Percentiles rank a stretch among this genome's conserved stretches.
phyloP scores from a whole-genome alignment of 2,797 vertebrate species.

The Hyperoplus immaculatus region DNA sequence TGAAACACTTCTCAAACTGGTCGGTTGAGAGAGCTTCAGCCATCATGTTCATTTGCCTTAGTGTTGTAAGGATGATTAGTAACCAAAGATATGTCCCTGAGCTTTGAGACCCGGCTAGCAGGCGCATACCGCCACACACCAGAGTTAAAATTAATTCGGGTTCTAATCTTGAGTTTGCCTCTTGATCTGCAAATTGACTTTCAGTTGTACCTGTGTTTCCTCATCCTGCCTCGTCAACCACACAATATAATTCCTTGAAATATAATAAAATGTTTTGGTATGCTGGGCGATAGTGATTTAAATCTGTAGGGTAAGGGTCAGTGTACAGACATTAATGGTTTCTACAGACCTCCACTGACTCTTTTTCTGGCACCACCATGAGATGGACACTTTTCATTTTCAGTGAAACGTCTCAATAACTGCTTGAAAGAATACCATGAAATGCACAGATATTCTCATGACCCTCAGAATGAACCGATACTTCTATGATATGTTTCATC shows the following conservation, averaged over 20 bases:
- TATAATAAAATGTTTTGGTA: neutral
- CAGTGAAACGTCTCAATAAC: neutral
- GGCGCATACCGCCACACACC: neutral
- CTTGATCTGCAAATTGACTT: constrained; percentile 4
- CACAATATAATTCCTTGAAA: neutral
- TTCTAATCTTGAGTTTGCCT: neutral
- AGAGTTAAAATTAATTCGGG: neutral
- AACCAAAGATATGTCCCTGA: neutral
- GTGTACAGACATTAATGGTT: neutral
- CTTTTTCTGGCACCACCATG: neutral
- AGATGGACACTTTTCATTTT: neutral
- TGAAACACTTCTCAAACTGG: constrained; percentile 62
- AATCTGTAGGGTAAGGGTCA: neutral
- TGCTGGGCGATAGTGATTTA: neutral
- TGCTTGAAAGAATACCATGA: neutral
- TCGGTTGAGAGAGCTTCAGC: constrained; percentile 45
- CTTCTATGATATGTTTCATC: neutral
- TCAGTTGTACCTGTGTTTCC: neutral
- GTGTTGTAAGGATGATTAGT: neutral
- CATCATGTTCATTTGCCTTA: neutral
- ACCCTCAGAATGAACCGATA: neutral
- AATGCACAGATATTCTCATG: neutral
- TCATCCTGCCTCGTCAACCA: neutral
- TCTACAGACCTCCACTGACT: neutral
- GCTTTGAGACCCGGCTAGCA: neutral